Base-by-base conservation (phyloP, 2,797 vertebrate species). In the Pseudotriccus pelzelni region DNA sequence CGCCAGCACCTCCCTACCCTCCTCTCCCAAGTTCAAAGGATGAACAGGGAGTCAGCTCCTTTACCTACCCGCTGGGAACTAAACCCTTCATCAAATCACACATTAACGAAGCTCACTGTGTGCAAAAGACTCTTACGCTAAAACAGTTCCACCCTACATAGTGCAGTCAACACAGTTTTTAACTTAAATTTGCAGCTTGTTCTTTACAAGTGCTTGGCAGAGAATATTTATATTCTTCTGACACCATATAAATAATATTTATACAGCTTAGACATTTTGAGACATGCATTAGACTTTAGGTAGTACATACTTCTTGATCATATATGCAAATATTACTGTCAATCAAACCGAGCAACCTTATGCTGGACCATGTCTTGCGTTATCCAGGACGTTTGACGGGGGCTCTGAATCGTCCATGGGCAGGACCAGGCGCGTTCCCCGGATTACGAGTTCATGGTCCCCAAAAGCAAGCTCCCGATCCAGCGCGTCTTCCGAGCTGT, bases 341-440 rank as follows among this genome's bases (percentile, higher is more conserved):
- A 92, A 93, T 93, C 85, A 96, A 93, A 94, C 85, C 9, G 19
- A 93, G 90, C 64, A 62, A 93, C 93, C 92, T 97, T 98, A 98
- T 44, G 98, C 97, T 8, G 98, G 97, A 53, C 98, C 97, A 2
- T 98, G 98, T 93, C 98, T 97, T 3, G 97, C 96, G 10, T 87
- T 98, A 87, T 98, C 98, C 89, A 98, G 96, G 90, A 99, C 96
- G n/a, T 98, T 98, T 81, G 99, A 98, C 0, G 99, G 98, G 2
- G 99, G 99, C 97, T 99, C 99, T 0, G 99, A 99, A 97, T 99
- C 99, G 5, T 99, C 99, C 99, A 99, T 99, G 84, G 99, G 99
- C 74, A 99, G 98, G 90, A 99, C 99, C 92, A 99, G 98, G 70
- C 99, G 99, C 0, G 99, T 99, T 24, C 99, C 99, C 73, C 99